Base-by-base conservation (phyloP, 2,113 vertebrate genomes). In the Octodon degus region DNA sequence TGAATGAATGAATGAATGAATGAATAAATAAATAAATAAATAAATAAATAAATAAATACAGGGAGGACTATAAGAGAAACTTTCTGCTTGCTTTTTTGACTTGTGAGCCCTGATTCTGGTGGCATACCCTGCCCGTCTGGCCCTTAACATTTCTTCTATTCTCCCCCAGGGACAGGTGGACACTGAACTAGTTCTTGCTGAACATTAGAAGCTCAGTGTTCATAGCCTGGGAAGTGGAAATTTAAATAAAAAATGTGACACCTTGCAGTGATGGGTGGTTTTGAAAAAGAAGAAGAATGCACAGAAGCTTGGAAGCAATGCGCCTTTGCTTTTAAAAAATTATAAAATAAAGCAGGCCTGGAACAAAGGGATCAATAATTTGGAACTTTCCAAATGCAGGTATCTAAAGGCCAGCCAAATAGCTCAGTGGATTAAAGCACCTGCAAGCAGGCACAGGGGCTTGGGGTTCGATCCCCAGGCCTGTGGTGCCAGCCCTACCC, bases 241-340 rank as follows among this genome's bases (percentile, higher is more conserved):
- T 88, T 79, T 81, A 93, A 88, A 62, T 34, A 5, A 74, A 67
- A 87, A 92, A 7, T 80, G 68, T 13, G 34, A 76, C 90, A 32
- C 25, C 37, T 65, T 81, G 3, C 65, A 88, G 32, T 34, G 25
- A 80, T 16, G 16, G 74, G 25, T 86, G 22, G 76, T 65, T 7
- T 77, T 62, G 24, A 60, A 53, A 1, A 24, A 24, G 34, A 43
- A 62, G 60, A 5, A 32, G 85, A 34, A 25, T 20, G 50, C 14
- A 25, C 27, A 32, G 34, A 68, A 83, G 19, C 40, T 89, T 91
- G 25, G 63, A 58, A 83, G 72, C 0, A 58, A 53, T 37, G n/a
- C 12, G 37, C 4, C 7, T 89, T 83, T 37, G 6, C 32, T 67
- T 27, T 50, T 84, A 65, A 34, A 25, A 86, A 63, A 79, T 11